Evolutionary conservation across 2,113 vertebrate genomes (phyloP).

Genomic region (Anolis sagrei): DNA sequence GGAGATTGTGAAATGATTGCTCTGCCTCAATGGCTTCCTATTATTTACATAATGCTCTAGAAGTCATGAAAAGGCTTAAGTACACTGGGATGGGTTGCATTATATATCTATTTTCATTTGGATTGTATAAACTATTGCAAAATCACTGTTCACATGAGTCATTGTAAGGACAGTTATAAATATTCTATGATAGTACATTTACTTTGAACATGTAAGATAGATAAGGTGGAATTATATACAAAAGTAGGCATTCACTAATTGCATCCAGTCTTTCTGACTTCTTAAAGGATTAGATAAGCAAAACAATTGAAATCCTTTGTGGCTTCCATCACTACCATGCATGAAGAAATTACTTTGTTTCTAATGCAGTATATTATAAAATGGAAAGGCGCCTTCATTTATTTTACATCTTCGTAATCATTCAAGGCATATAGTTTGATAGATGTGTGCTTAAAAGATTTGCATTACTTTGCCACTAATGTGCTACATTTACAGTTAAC

Average conservation of each 20-base stretch:
- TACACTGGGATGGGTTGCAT: neutral
- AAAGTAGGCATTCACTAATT: conserved; percentile 3
- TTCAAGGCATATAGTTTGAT: conserved; percentile 30
- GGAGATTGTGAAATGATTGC: neutral
- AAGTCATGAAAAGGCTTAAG: neutral
- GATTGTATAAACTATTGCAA: too few species aligned
- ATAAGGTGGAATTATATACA: neutral
- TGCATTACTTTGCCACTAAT: conserved; percentile 26
- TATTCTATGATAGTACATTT: neutral
- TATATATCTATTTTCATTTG: neutral
- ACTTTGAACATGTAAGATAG: neutral
- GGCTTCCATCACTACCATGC: neutral
- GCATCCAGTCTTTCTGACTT: neutral
- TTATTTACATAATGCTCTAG: neutral
- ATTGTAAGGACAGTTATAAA: neutral
- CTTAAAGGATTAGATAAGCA: neutral
- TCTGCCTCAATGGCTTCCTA: neutral
- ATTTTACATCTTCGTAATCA: conserved; percentile 45
- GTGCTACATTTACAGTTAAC: conserved; percentile 34
- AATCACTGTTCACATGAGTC: neutral
- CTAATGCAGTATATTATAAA: neutral
- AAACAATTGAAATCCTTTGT: neutral
- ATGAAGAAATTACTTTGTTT: neutral
- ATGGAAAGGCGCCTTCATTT: conserved; percentile 39
- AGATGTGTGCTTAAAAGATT: conserved; percentile 40